Conservation (phyloP, 2,888 invertebrate genomes). For the Belgica antarctica region DNA sequence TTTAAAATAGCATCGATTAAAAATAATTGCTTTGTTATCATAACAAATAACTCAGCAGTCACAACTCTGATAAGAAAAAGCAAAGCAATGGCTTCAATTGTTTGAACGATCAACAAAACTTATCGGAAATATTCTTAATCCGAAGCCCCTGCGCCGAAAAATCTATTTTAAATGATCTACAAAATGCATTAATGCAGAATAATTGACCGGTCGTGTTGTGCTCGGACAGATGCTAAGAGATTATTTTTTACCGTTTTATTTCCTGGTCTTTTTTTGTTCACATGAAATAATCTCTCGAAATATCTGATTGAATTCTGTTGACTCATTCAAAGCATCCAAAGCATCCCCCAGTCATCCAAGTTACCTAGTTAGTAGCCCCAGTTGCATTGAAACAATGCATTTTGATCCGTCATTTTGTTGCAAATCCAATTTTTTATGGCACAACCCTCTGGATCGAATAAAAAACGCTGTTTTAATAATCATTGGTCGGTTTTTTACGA, state of each 20-base stretch:
- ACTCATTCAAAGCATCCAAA: not conserved
- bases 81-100: not conserved
- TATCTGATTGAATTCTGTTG: not conserved
- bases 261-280: not conserved
- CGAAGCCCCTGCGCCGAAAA: not conserved
- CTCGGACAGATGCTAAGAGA: conserved; percentile 15
- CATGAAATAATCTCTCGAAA: too few species aligned
- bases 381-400: not conserved
- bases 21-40: too few species aligned
- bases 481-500: conserved; percentile 29
- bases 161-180: not conserved
- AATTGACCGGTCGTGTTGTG: conserved; percentile 35
- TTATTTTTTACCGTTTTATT: conserved; percentile 29
- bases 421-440: not conserved
- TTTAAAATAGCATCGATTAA: too few species aligned
- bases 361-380: not conserved
- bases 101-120: not conserved
- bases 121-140: not conserved
- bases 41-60: too few species aligned
- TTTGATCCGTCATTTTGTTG: conserved; percentile 40
- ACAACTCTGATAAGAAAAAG: not conserved
- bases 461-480: conserved; percentile 36
- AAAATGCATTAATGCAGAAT: conserved; percentile 42
- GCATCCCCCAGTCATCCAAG: too few species aligned
- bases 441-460: conserved; percentile 24